Conservation (phyloP, 2,113 vertebrate genomes). For the Mixornis gularis region DNA sequence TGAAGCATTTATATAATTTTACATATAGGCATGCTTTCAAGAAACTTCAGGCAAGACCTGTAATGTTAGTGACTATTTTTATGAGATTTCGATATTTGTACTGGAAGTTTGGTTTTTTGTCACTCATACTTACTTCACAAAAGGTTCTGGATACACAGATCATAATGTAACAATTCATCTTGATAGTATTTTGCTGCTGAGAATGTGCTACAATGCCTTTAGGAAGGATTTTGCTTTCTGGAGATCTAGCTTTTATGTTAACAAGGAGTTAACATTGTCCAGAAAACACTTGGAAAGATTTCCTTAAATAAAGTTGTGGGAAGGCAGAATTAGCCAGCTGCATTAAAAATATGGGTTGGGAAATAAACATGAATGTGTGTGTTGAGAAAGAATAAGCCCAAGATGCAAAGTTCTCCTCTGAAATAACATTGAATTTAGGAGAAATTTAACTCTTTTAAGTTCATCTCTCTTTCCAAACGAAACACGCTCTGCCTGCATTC, state of each 20-base stretch:
- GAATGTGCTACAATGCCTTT: neutral
- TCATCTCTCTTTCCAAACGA: neutral
- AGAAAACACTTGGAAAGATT: neutral
- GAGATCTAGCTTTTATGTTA: neutral
- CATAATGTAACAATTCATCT: neutral
- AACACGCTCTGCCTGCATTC: neutral
- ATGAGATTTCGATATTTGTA: neutral
- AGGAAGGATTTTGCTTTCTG: neutral
- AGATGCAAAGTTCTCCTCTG: neutral
- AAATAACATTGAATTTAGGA: neutral
- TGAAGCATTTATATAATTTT: neutral
- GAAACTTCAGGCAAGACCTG: neutral
- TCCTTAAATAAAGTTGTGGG: neutral
- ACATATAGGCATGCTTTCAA: neutral
- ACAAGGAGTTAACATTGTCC: neutral
- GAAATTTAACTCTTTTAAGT: neutral
- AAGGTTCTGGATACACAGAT: neutral
- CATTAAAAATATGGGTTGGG: neutral
- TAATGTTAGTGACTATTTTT: neutral
- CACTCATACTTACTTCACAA: neutral
- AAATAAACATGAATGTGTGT: neutral
- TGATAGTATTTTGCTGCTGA: neutral
- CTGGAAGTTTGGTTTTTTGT: neutral
- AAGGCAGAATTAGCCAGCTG: neutral
- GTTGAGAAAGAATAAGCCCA: neutral